phyloP scores from a whole-genome alignment of 37 sponge, comb jelly and placozoan genomes.

The Corticium candelabrum region DNA sequence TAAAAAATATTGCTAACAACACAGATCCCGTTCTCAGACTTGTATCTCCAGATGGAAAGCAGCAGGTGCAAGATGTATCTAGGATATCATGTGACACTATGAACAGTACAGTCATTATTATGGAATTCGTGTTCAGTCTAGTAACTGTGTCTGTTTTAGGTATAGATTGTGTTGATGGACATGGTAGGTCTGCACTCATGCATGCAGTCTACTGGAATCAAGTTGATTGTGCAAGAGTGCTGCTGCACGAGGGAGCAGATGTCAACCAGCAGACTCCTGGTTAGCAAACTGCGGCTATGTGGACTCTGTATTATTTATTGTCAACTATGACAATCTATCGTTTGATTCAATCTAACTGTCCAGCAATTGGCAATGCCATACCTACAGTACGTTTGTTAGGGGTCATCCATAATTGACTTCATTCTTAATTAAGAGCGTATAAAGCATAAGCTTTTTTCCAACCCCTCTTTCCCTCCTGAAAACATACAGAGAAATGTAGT shows the following conservation, averaged over 20 bases:
- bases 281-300: no score
- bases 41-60: not conserved
- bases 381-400: no score
- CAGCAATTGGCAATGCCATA: no score
- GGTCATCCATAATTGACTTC: not conserved
- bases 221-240: conserved; percentile 37
- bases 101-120: not conserved
- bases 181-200: conserved; percentile 69
- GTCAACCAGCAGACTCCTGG: conserved; percentile 36
- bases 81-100: not conserved
- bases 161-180: conserved; percentile 54
- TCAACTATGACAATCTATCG: no score
- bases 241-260: conserved; percentile 58
- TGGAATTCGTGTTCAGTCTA: no score
- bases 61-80: not conserved
- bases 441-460: no score
- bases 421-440: not conserved
- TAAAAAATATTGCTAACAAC: not conserved
- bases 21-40: not conserved
- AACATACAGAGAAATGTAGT: no score
- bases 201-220: conserved; percentile 69
- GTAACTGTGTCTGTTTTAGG: no score
- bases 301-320: no score
- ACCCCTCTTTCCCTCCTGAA: no score
- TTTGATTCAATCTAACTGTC: no score